Base-by-base conservation (phyloP, 35 echinoderm and acorn worm species). In the Antedon bifida region DNA sequence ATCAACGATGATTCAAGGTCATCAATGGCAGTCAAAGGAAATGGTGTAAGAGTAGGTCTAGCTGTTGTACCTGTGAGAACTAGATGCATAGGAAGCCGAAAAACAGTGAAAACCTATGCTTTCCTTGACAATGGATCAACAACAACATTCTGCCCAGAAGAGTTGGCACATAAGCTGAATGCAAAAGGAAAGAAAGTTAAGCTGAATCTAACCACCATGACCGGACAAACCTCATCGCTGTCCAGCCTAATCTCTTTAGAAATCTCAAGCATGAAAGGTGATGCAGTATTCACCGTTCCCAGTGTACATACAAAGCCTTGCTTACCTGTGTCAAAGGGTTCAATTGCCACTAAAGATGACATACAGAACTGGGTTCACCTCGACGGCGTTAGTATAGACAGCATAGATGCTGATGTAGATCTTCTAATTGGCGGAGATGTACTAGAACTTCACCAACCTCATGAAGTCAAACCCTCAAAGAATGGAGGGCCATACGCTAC, bases 371-470 rank as follows among this genome's bases (percentile, higher is more conserved):
- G 89, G 82, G 46, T 35, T n/a, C 86, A 92, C 39, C 45, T 92
- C 21, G 0, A 85, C 36, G 83, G 78, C 29, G 34, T 88, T 81
- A 36, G 80, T 30, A 19, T 92, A 29, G 55, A 86, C 38, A 30
- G 46, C 5, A 86, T 83, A 21, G 74, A 79, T 74, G 51, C 73
- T 28, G 76, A 85, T 16, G 87, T 92, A 14, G 78, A 39, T 3
- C 74, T 92, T 30, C 77, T 92, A 12, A 92, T 92, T 34, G 90
- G 86, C 17, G 82, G 88, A 82, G 90, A 92, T 80, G 42, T 89
- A 1, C 86, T 86, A 36, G 82, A 88, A 76, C 82, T 86, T 1
- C 36, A 85, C 30, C 33, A 75, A 39, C 83, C 83, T 39, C 56
- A 82, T 33, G 79, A 86, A 78, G 51, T 64, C 51, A 64, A 64